Conservation (phyloP, 2,113 vertebrate species). For the Melanocharis versteri region DNA sequence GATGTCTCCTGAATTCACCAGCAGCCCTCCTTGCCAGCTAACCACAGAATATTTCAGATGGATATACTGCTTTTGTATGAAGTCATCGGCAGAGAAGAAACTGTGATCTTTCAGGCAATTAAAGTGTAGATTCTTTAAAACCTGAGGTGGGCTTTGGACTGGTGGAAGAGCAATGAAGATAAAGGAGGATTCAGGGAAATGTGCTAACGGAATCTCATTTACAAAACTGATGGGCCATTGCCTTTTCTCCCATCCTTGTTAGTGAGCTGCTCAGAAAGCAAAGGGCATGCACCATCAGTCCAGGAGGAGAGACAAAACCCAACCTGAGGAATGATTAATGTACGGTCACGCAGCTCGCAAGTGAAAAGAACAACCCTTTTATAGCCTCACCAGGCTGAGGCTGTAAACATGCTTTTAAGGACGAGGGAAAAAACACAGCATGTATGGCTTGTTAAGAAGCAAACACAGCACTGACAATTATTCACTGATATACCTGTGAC, state of each 20-base stretch:
- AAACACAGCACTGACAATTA: not conserved
- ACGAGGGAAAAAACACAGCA: not conserved
- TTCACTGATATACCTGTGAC: not conserved
- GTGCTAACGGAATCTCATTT: not conserved
- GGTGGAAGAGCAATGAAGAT: not conserved
- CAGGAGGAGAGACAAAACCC: not conserved
- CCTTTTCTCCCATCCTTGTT: not conserved
- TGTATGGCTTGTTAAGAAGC: not conserved
- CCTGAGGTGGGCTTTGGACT: not conserved
- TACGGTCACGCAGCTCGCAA: not conserved
- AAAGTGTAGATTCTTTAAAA: not conserved
- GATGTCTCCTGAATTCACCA: not conserved
- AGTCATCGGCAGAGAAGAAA: not conserved
- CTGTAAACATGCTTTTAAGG: not conserved
- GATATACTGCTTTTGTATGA: not conserved
- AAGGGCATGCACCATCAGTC: not conserved
- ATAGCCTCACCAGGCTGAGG: not conserved
- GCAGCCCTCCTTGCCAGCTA: not conserved
- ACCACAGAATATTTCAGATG: not conserved
- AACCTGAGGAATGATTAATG: not conserved
- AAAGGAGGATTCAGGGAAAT: not conserved
- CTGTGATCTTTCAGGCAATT: not conserved
- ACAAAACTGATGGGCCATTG: not conserved
- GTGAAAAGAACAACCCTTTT: not conserved
- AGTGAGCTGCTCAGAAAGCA: not conserved